Percentiles rank a stretch among this genome's conserved stretches.
phyloP scores from a whole-genome alignment of 2,113 vertebrate genomes.

The Anhinga rufa region DNA sequence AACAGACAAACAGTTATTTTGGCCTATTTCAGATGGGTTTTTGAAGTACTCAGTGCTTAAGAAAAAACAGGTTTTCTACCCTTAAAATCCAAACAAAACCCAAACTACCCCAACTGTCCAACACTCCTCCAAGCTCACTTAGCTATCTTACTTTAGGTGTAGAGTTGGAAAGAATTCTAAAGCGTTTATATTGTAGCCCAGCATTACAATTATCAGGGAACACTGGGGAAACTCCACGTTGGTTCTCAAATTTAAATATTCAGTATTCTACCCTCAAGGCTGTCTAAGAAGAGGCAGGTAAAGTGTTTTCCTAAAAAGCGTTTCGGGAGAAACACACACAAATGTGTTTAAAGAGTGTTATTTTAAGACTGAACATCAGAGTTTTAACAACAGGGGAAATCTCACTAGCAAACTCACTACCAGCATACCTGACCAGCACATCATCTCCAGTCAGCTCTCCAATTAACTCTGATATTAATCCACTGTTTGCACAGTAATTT shows the following conservation, averaged over 20 bases:
- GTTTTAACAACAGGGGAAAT: not conserved
- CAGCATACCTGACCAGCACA: constrained; percentile 84
- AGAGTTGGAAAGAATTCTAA: not conserved
- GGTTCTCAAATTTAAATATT: not conserved
- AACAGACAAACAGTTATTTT: not conserved
- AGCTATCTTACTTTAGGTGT: not conserved
- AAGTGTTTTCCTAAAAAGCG: not conserved
- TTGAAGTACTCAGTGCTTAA: not conserved
- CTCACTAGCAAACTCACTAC: not conserved
- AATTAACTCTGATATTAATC: constrained; percentile 84
- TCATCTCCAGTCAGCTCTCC: constrained; percentile 91
- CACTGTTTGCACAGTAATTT: constrained; percentile 83
- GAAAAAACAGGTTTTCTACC: not conserved
- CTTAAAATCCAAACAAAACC: not conserved
- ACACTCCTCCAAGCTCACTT: not conserved
- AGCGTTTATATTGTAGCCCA: not conserved
- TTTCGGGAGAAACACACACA: not conserved
- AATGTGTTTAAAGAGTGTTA: rapidly evolving
- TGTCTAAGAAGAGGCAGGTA: not conserved
- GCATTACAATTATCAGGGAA: not conserved
- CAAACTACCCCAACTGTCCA: not conserved
- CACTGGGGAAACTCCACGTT: not conserved
- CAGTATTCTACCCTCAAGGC: not conserved
- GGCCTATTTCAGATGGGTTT: rapidly evolving
- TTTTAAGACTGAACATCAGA: not conserved